A percentile compares a stretch with the other conserved stretches of the same genome.
Evolutionary conservation across 2,113 vertebrate genomes (phyloP).

Genomic region (Reinhardtius hippoglossoides): DNA sequence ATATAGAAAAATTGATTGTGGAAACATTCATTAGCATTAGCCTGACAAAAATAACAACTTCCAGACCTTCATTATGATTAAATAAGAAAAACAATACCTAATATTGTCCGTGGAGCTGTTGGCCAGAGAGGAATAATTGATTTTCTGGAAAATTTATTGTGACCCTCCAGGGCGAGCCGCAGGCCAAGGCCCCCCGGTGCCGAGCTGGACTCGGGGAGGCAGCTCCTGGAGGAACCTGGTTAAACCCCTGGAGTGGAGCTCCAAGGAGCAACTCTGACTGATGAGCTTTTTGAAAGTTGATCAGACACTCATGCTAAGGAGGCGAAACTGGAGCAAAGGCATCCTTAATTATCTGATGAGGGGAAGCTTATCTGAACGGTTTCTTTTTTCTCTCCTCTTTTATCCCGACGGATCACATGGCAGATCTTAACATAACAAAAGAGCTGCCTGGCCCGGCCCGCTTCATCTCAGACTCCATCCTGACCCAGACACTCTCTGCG

Average conservation of each 20-base stretch:
- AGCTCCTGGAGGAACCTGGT: slow-evolving; percentile 21
- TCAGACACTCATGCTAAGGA: slow-evolving; percentile 84
- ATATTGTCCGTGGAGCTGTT: slow-evolving; percentile 9
- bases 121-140: slow-evolving; percentile 6
- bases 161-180: slow-evolving; percentile 11
- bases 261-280: slow-evolving; percentile 73
- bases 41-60: not conserved
- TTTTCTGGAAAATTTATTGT: slow-evolving; percentile 30
- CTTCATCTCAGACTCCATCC: slow-evolving; percentile 64
- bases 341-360: slow-evolving; percentile 83
- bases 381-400: slow-evolving; percentile 82
- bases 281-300: slow-evolving; percentile 85
- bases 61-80: not conserved
- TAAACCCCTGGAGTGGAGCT: slow-evolving; percentile 35
- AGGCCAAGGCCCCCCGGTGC: slow-evolving; percentile 41
- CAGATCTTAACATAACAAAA: slow-evolving; percentile 86
- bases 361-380: slow-evolving; percentile 85
- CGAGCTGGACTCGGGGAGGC: not conserved
- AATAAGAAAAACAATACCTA: slow-evolving; percentile 15
- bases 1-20: not conserved
- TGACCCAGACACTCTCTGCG: slow-evolving; percentile 32
- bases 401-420: slow-evolving; percentile 80
- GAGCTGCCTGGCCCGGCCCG: slow-evolving; percentile 71
- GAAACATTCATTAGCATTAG: not conserved
- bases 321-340: slow-evolving; percentile 84